Conservation (phyloP, 2,888 invertebrate species). For the Miltochrista miniata region DNA sequence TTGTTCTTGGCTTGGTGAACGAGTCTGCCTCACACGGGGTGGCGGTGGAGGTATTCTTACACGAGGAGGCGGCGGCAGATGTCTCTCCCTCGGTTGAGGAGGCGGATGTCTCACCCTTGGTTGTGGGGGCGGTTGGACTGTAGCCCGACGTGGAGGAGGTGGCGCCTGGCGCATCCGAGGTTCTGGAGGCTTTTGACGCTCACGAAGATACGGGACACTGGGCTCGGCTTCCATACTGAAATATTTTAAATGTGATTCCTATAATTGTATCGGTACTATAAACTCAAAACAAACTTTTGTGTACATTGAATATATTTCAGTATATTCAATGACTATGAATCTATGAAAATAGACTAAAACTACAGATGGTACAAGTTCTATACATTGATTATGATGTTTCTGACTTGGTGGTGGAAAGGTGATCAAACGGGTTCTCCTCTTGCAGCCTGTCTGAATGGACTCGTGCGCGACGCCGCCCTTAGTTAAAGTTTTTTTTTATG, state of each 20-base stretch:
- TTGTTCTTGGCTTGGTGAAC: background rate
- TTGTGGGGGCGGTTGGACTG: conserved; percentile 44
- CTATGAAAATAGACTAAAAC: no score
- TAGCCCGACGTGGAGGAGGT: conserved; percentile 48
- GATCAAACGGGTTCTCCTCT: no score
- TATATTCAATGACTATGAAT: no score
- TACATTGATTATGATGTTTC: no score
- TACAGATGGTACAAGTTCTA: no score
- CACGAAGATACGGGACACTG: conserved; percentile 41
- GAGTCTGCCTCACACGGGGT: background rate
- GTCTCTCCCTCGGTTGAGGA: conserved; percentile 46
- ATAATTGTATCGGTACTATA: no score
- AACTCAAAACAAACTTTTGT: no score
- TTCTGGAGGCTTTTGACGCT: conserved; percentile 53
- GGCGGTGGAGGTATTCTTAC: conserved; percentile 8
- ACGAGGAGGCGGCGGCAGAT: conserved; percentile 32
- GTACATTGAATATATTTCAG: no score
- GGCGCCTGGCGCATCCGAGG: conserved; percentile 56
- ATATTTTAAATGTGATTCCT: background rate
- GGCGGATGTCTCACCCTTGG: conserved; percentile 49
- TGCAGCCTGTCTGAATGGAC: no score
- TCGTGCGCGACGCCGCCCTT: no score
- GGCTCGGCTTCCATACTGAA: conserved; percentile 21
- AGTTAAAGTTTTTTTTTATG: no score
- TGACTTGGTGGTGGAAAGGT: no score